Evolutionary conservation across 2,797 vertebrate species (phyloP), one percentile per base, ranked within the genome.

Genomic region (Coccyzus lansbergi): DNA sequence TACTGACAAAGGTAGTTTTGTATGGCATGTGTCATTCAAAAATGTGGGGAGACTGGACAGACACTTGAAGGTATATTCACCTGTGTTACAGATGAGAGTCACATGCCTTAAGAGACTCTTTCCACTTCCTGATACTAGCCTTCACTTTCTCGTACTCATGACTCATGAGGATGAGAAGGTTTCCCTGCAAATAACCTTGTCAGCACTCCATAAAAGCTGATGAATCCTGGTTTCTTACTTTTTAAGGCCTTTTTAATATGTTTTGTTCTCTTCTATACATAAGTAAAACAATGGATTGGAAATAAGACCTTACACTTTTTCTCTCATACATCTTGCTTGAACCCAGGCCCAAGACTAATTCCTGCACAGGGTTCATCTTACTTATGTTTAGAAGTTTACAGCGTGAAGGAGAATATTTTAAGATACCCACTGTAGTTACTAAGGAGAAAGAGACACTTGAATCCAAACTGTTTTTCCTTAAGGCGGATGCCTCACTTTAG

Each of bases 351-450:
- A 28, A 11, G 12, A 25, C 11, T 60, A 34, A 74, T 29, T 51
- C 22, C 7, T 49, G 15, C 22, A 49, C 15, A 19, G 0, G 0
- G 15, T 28, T 82, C 3, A 14, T 69, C 38, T 65, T 52, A 29
- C 12, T 74, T 42, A 19, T 2, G 4, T 55, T 94, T 70, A 83
- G 17, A 44, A 36, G 8, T 64, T 91, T 89, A 29, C 12, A 74
- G 4, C 4, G 12, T 3, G 13, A 31, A 84, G 11, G 7, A 18
- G 62, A 74, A 46, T 31, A 20, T 12, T 42, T 58, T 63, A 34
- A 34, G n/a, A 40, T 48, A 83, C 19, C 19, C 53, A 16, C 12
- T 65, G 21, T 24, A 46, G n/a, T 60, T 36, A 78, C 10, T 75
- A 64, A n/a, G 21, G 44, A 89, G 62, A 85, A 74, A 80, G 18